These are phyloP conservation scores for Osmerus mordax DNA, from an alignment of 2,113 vertebrate species.

Conservation along the genomic window DNA sequence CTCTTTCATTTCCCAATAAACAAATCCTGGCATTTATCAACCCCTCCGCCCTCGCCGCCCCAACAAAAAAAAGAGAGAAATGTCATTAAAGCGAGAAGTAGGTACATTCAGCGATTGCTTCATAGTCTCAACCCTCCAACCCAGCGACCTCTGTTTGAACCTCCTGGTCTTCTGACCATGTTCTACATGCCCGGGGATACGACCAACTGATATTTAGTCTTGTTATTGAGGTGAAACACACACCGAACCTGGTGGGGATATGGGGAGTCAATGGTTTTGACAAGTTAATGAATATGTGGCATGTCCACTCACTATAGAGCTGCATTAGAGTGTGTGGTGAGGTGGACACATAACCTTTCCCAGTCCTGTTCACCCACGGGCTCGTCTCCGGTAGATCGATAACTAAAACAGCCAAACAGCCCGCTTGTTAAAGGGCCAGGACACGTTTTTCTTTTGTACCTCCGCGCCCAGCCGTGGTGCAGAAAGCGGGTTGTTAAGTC, in stretches of 20 bases:
- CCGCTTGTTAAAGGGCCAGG: slow-evolving; percentile 14
- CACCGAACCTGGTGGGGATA: slow-evolving; percentile 28
- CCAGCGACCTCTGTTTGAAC: slow-evolving; percentile 43
- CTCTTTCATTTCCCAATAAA: too few relatives aligned
- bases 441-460: too few relatives aligned
- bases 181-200: slow-evolving; percentile 26
- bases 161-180: slow-evolving; percentile 46
- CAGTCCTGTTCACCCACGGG: not conserved
- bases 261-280: slow-evolving; percentile 54
- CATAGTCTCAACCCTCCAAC: slow-evolving; percentile 60
- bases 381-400: slow-evolving; percentile 21
- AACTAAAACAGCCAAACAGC: slow-evolving; percentile 1
- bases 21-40: slow-evolving; percentile 75
- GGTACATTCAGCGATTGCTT: slow-evolving; percentile 61
- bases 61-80: too few relatives aligned
- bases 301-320: slow-evolving; percentile 53
- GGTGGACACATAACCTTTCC: slow-evolving; percentile 46
- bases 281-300: slow-evolving; percentile 48
- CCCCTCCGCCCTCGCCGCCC: slow-evolving; percentile 56
- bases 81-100: slow-evolving; percentile 42
- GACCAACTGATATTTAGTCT: slow-evolving; percentile 52
- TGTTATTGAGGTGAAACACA: slow-evolving; percentile 48
- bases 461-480: too few relatives aligned
- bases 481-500: too few relatives aligned
- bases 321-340: slow-evolving; percentile 36